Evolutionary conservation across 30 jellyfish, hydroid and myxozoan genomes (phyloP), one percentile per base, ranked within the genome.

Genomic region (Chironex yamaguchii): DNA sequence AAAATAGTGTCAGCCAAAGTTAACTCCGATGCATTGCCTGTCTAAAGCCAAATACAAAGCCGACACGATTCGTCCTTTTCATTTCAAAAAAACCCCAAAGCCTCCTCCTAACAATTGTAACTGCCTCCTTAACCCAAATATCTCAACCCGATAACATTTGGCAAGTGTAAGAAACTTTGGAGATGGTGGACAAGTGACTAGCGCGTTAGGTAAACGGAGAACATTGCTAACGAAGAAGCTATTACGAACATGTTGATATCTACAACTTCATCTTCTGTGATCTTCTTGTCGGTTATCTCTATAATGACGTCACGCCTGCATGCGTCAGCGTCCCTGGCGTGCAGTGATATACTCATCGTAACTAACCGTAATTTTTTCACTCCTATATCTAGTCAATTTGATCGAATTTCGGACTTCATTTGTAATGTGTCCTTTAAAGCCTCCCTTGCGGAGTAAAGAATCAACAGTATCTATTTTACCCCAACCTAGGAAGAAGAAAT

Each of bases 341-440:
- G 97, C 87, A 24, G 34, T 53, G 12, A 81, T 80, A 34, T 89
- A 95, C 69, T 95, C 99, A 23, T 95, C 97, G 70, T 95, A 95
- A 52, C 97, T 85, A 67, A 86, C 96, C 14, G 90, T 68, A 27
- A 95, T 80, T 78, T 95, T 95, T 62, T 95, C 99, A 83, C 99
- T 95, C 64, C 99, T 80, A 71, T 95, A 95, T 11, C 99, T 97
- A 36, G 99, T 95, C 25, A 95, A 86, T 74, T 95, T 95, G 50
- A 95, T 90, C 62, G 98, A 82, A 72, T 90, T 85, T 49, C 99
- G 99, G 23, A 95, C 88, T 25, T 95, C 99, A 58, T 89, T 96
- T 4, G 97, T 83, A 32, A 95, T 90, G 63, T 91, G 96, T 29
- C 96, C 96, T 73, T 87, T 90, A 76, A 90, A 95, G 70, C 99